Evolutionary conservation across 2,797 vertebrate genomes (phyloP), one percentile per base, ranked within the genome.

Genomic region (Typhlichthys subterraneus): DNA sequence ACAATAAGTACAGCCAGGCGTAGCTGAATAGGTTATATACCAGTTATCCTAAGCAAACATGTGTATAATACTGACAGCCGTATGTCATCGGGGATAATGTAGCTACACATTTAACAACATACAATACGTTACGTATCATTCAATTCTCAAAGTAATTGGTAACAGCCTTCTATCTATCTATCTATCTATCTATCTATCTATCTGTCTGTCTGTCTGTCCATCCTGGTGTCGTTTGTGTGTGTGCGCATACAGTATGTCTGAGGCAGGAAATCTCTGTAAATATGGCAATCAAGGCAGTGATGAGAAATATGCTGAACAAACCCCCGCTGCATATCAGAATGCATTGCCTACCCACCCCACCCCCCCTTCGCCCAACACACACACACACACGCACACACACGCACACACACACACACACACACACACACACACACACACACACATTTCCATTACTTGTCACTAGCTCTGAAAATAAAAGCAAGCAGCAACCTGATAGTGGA

Each of bases 391-490:
- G 52, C 48, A 61, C 51, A 64, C 49, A 14, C 55, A 59, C 52
- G 57, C 55, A 56, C 17, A 57, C 15, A 53, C 31, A 52, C 54
- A 47, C 63, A 59, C 14, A 15, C 4, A 46, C 13, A 58, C 63
- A 65, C 55, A 63, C 66, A 53, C 38, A 48, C 63, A 52, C 55
- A 61, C 55, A 65, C 48, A 17, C 57, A 38, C 33, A 12, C 29
- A 65, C 1, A 60, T 64, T 64, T 72, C 12, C 69, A 63, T 53
- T 57, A 61, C 67, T 76, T 77, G 74, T 73, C 72, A 65, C 46
- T 53, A 54, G 51, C 73, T 47, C 63, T 45, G 49, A 42, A 29
- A 31, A 47, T 11, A 38, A 12, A 19, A 38, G 12, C 53, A 46
- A 48, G 65, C 14, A 17, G 47, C 23, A 46, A 72, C 61, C 42